These are phyloP conservation scores for Athrips mouffetella DNA, from an alignment of 2,888 invertebrate genomes.

Conservation along the genomic window DNA sequence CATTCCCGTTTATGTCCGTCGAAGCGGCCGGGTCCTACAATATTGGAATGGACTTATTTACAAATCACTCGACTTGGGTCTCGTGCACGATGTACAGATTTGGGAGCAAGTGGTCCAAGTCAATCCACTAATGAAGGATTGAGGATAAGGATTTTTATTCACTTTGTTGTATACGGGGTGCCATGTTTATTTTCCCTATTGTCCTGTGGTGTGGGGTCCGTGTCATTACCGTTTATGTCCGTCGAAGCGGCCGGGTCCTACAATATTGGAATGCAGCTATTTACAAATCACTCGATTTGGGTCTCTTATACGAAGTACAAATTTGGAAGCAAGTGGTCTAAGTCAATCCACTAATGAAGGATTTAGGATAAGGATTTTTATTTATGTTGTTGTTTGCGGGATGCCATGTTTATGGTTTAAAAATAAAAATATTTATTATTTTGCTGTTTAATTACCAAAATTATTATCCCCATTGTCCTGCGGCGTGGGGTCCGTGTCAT, in stretches of 20 bases:
- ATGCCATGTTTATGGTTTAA: slow-evolving; percentile 99
- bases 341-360: too few species aligned
- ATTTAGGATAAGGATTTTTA: too few species aligned
- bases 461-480: slow-evolving; percentile 98
- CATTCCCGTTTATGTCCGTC: slow-evolving; percentile 97
- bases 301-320: too few species aligned
- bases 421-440: too few species aligned
- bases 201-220: slow-evolving; percentile 98
- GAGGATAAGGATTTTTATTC: too few species aligned
- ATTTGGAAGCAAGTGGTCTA: too few species aligned
- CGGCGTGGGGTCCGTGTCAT: slow-evolving; percentile 98
- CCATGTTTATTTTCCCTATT: slow-evolving; percentile 99
- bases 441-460: too few species aligned
- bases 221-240: slow-evolving; percentile 98
- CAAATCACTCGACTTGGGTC: too few species aligned
- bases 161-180: slow-evolving; percentile 98
- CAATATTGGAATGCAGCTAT: slow-evolving; percentile 36
- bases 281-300: slow-evolving; percentile 23
- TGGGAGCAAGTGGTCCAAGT: too few species aligned
- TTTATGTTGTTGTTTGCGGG: slow-evolving; percentile 98
- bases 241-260: slow-evolving; percentile 96
- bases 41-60: slow-evolving; percentile 26
- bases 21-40: slow-evolving; percentile 94
- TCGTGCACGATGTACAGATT: too few species aligned
- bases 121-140: too few species aligned